Base-by-base conservation (phyloP, 2,888 invertebrate genomes). In the Amphipoea oculea region DNA sequence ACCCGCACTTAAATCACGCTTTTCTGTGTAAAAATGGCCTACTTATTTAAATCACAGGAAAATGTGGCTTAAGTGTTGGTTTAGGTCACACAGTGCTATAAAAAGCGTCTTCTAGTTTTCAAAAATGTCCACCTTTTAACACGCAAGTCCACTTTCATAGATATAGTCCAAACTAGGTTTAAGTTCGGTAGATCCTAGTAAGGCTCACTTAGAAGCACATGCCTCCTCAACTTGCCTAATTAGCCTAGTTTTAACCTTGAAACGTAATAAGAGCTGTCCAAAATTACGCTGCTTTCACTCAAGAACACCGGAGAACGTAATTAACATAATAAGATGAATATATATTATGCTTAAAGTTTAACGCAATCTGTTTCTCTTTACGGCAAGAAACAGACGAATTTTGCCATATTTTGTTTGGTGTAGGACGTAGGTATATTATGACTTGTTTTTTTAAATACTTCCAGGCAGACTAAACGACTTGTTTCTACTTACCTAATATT, bases 261-360 rank as follows among this genome's bases (percentile, higher is more conserved):
- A 74, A 71, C 14, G 63, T 54, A 17, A 73, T 62, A 75, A n/a
- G 62, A 72, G 36, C 70, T 57, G 86, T 72, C 76, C 68, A 70
- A 81, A 81, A 79, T 86, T 70, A 71, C 48, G 54, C 23, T 76
- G 70, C 63, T 73, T 76, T 78, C 36, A 65, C 77, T 78, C 67
- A 51, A 75, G 65, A 76, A 66, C 66, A 66, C 62, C 51, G 45
- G 71, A 17, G 68, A 65, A 40, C 48, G 54, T 54, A 73, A 84
- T 85, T 87, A 79, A 79, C 83, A 83, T 85, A 83, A 82, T 82
- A 76, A 84, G 81, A 79, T 82, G 78, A 80, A 86, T 82, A 85
- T 86, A 82, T 29, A 29, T 29, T 29, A 29, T 88, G 83, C 67
- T 83, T 74, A 72, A 83, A 86, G 70, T 86, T 88, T 78, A 76